These are phyloP conservation scores for Poecilia velifera DNA, from an alignment of 2,797 vertebrate species.

Conservation along the genomic window DNA sequence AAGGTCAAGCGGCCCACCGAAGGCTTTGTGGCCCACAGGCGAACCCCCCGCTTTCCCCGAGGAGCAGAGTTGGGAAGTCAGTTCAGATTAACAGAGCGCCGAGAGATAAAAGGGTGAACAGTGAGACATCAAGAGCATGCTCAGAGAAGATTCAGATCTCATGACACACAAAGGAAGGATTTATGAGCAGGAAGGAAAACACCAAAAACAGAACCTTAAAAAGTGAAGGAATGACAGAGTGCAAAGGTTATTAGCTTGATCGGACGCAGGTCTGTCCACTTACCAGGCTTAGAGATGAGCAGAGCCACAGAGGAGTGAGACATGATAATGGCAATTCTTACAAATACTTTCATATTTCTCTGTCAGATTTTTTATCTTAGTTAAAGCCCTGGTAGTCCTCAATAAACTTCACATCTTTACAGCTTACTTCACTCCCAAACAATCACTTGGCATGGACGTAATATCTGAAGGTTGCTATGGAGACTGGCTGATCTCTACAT, in stretches of 20 bases:
- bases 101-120: constrained; percentile 68
- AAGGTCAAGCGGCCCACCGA: constrained; percentile 17
- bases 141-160: constrained; percentile 73
- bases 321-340: background rate
- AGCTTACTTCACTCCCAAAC: background rate
- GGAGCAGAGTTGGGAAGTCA: constrained; percentile 54
- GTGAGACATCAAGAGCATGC: constrained; percentile 68
- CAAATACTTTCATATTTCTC: background rate
- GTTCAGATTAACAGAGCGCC: constrained; percentile 62
- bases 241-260: constrained; percentile 57
- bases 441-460: background rate
- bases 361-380: background rate
- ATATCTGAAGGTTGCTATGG: background rate
- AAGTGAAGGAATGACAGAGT: constrained; percentile 58
- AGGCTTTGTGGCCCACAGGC: constrained; percentile 63
- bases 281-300: constrained; percentile 61
- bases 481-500: background rate
- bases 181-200: constrained; percentile 53
- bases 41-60: constrained; percentile 7
- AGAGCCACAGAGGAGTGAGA: constrained; percentile 19
- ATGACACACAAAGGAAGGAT: constrained; percentile 65
- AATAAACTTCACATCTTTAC: background rate
- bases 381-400: background rate
- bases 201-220: constrained; percentile 37
- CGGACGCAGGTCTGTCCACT: constrained; percentile 59